Evolutionary conservation across 2,113 vertebrate genomes (phyloP).

Genomic region (Rhinopomastus cyanomelas): DNA sequence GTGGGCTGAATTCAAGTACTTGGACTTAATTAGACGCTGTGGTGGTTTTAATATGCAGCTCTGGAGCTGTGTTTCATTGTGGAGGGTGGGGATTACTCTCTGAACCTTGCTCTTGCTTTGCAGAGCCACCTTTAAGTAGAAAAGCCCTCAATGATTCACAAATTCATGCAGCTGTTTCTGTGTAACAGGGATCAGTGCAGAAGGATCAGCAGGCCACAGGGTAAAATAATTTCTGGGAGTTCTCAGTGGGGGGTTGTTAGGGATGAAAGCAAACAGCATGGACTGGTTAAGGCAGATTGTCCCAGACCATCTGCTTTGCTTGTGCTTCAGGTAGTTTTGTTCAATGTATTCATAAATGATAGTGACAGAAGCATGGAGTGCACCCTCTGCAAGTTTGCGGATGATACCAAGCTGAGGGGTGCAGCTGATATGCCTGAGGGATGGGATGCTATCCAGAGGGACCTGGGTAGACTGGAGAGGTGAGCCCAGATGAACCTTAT

Average conservation of each 20-base stretch:
- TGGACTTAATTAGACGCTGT: not conserved
- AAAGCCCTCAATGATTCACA: rapidly evolving
- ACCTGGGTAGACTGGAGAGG: too few species aligned
- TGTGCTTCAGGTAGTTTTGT: not conserved
- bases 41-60: not conserved
- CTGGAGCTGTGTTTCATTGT: not conserved
- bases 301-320: not conserved
- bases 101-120: not conserved
- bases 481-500: too few species aligned
- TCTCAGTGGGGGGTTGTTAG: not conserved
- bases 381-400: too few species aligned
- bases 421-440: too few species aligned
- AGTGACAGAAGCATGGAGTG: too few species aligned
- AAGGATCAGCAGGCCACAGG: not conserved
- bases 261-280: too few species aligned
- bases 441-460: too few species aligned
- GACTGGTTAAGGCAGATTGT: not conserved
- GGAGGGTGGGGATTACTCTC: not conserved
- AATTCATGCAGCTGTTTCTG: not conserved
- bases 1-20: not conserved
- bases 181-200: not conserved
- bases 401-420: too few species aligned
- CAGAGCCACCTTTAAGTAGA: not conserved
- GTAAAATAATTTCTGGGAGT: not conserved
- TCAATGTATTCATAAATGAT: too few species aligned